Evolutionary conservation across 2,113 vertebrate species (phyloP), one percentile per base, ranked within the genome.

Genomic region (Natator depressus): DNA sequence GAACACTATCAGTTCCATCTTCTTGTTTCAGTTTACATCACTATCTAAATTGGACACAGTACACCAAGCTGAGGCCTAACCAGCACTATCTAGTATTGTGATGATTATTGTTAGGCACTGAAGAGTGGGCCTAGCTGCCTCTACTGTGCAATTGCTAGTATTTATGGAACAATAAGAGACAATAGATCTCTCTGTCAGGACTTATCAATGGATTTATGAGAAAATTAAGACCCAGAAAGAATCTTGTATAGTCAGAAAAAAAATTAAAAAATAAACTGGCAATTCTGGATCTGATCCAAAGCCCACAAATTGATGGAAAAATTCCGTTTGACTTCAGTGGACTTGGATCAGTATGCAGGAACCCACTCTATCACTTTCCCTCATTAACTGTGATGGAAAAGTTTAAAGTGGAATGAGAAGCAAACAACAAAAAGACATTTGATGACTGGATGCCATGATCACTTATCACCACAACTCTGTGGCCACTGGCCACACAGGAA

Each of bases 401-500:
- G 7, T 91, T 96, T 94, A 65, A 49, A 50, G 35, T 7, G 16
- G 84, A 86, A 59, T 65, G 19, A 72, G 89, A 93, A 93, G 14
- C 22, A 96, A 97, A 93, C 57, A 93, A 95, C 25, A 90, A 89
- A 91, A 96, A 82, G 1, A 5, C 3, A 85, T 94, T 93, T 72
- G 12, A 54, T 8, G 38, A 55, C n/a, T 84, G 8, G 9, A 6
- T 19, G 35, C 19, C 78, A 49, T 86, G 69, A 47, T 83, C 29
- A 47, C 3, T 69, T 29, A 51, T 93, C 82, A 1, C 10, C 5
- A 83, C 89, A 90, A 46, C 31, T 13, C 10, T 76, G 87, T 85
- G 11, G 55, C 76, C 27, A 38, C 22, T 42, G 2, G 4, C 1
- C 50, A 29, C 57, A 80, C 20, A 55, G 13, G 65, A 69, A 96